Base-by-base conservation (phyloP, 2,888 invertebrate species). In the Netelia fuscicornis region DNA sequence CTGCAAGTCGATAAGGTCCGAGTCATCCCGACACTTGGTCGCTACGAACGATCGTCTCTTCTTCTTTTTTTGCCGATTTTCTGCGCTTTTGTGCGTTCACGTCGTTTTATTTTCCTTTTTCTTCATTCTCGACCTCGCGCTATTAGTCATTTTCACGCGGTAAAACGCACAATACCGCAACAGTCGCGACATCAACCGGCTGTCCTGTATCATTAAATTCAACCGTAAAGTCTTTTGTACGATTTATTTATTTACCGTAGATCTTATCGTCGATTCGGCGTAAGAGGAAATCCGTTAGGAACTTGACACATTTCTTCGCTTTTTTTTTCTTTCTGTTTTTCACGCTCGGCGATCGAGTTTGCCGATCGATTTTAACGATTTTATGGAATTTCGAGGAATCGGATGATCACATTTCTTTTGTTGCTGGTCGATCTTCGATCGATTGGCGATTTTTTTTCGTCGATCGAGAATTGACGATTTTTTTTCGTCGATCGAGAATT, bases 21-120 rank as follows among this genome's bases (percentile, higher is more conserved):
- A 77, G 67, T 77, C 72, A 78, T 52, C 20, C 54, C 42, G 72
- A 60, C 72, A 72, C 42, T 83, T 68, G 30, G 71, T n/a, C n/a
- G 44, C 58, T 60, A 62, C 5, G 56, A 25, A 64, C 48, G 70
- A 56, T 56, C 56, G 58, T n/a, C 13, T 17, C 11, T 62, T 75
- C 67, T 56, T 20, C 37, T 52, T 60, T 23, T 60, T 23, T 60
- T 11, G n/a, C 25, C 54, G 17, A 42, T n/a, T 13, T 9, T 75
- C 64, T 10, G 1, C 5, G 48, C 52, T 23, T 60, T 42, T 64
- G 37, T 37, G 37, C 79, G 25, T 67, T 44, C 9, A 13, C n/a
- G 20, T 48, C 48, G 64, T 11, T 30, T 30, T 62, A 30, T 42
- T 20, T 8, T 44, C n/a, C 5, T 48, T 44, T 48, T 13, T 78